Evolutionary conservation across 2,888 invertebrate species (phyloP), one percentile per base, ranked within the genome.

Genomic region (Himalopsyche japonica): DNA sequence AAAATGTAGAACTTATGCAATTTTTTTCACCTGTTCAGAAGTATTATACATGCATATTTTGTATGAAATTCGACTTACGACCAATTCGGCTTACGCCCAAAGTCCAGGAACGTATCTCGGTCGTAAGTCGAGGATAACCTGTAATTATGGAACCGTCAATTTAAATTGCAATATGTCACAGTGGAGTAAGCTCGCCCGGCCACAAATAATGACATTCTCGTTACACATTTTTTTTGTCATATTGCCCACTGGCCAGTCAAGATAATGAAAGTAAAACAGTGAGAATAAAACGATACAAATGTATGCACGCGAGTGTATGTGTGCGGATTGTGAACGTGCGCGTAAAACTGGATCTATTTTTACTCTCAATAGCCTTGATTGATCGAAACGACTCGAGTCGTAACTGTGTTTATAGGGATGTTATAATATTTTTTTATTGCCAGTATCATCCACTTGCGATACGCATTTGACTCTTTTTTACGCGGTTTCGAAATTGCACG

Each of bases 51-150:
- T n/a, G 81, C 27, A 34, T 30, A 76, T 85, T 85, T 77, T 76
- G 12, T 84, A 82, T 80, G 81, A 81, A 20, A 18, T 47, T 84
- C 85, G 83, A 85, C 82, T 70, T 83, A 85, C 81, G 84, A 86
- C 10, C 82, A 83, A 77, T 81, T 81, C 81, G 81, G 27, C 18
- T 8, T 49, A 70, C 43, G 81, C 79, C 70, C 79, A 79, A 79
- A 79, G 79, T 32, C 32, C 79, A 79, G 47, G 47, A 84, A 84
- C 37, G 32, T 82, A 37, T 48, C 85, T 27, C 64, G n/a, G n/a
- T 43, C 12, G 37, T 43, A 43, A 43, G n/a, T n/a, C n/a, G n/a
- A n/a, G n/a, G n/a, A n/a, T n/a, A n/a, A n/a, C n/a, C n/a, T n/a
- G n/a, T 43, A 15, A 15, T 43, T 43, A 43, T 43, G 43, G 15